Evolutionary conservation across 1,140 invertebrate genomes (phyloP), one percentile per base, ranked within the genome.

Genomic region (Diachasma alloeum): DNA sequence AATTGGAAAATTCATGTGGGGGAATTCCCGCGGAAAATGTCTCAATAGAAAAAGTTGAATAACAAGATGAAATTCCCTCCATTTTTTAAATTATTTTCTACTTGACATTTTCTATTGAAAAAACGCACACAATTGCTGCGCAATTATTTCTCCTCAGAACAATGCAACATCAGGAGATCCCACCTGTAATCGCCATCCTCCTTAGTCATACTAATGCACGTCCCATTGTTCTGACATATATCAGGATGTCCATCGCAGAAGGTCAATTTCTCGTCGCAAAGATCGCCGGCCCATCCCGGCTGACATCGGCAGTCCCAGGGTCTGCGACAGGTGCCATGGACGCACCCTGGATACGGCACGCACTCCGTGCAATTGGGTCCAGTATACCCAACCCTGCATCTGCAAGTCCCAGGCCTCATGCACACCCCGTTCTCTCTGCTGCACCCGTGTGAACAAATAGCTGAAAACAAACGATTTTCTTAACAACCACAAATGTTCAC

Each of bases 241-340:
- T 90, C 90, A 1, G 91, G 90, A 83, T 96, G 92, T 53, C 94
- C 92, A 70, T 94, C 92, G 87, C 95, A 96, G 84, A 93, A 95
- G 74, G 93, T 95, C 24, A 96, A 87, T 83, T 94, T 94, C 93
- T 96, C 94, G 84, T 97, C 94, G 87, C 96, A 97, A 0, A 97
- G 92, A 90, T 96, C 95, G 68, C 95, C 96, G 19, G 95, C 94
- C 95, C 95, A 97, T 63, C 96, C 96, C 0, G 93, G 91, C 78
- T 94, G 91, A 85, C 96, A 97, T 81, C 93, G 93, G 85, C 96
- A 97, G 84, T 97, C 95, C 95, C 95, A 97, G n/a, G 96, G 95
- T 31, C 93, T 91, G 82, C 93, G 94, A 85, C 96, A 97, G 46
- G 92, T 91, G 15, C 96, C 96, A 86, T 97, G 93, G 42, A 93